Percentiles rank a stretch among this genome's conserved stretches.
phyloP scores from a whole-genome alignment of 2,797 vertebrate genomes.

The Myoxocephalus aenaeus region DNA sequence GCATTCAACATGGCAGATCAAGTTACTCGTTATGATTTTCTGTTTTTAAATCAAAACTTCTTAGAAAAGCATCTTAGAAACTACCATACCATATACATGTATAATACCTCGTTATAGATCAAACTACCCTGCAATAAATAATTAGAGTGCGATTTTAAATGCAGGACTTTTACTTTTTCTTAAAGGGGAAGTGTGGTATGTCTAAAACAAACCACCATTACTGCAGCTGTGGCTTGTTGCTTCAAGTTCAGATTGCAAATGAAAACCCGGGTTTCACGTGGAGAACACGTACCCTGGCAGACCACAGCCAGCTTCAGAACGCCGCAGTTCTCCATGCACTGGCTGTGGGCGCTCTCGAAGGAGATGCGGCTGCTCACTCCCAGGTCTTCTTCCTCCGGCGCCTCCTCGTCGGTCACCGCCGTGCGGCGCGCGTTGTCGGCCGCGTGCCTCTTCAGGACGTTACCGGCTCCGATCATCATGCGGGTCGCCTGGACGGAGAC shows the following conservation, averaged over 20 bases:
- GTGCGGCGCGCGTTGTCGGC: slow-evolving; percentile 84
- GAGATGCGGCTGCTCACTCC: slow-evolving; percentile 89
- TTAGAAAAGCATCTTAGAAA: neutral
- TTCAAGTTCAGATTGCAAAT: neutral
- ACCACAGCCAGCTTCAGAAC: slow-evolving; percentile 83
- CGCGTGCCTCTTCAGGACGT: slow-evolving; percentile 92
- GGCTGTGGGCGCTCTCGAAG: slow-evolving; percentile 91
- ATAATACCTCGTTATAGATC: neutral
- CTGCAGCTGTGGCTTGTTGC: neutral
- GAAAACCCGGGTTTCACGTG: no score
- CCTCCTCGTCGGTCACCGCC: slow-evolving; percentile 62
- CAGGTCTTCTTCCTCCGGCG: slow-evolving; percentile 73
- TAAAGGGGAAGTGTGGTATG: neutral
- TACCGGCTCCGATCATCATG: slow-evolving; percentile 95
- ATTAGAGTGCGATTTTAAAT: neutral
- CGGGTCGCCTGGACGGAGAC: slow-evolving; percentile 87
- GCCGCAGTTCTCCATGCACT: slow-evolving; percentile 98
- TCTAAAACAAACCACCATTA: neutral
- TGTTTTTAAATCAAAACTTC: no score
- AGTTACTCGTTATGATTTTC: neutral
- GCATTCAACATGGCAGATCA: neutral
- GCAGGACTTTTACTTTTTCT: neutral
- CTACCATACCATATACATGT: neutral
- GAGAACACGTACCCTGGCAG: slow-evolving; percentile 76
- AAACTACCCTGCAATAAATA: neutral